Evolutionary conservation across 2,113 vertebrate genomes (phyloP).

Genomic region (Reinhardtius hippoglossoides): DNA sequence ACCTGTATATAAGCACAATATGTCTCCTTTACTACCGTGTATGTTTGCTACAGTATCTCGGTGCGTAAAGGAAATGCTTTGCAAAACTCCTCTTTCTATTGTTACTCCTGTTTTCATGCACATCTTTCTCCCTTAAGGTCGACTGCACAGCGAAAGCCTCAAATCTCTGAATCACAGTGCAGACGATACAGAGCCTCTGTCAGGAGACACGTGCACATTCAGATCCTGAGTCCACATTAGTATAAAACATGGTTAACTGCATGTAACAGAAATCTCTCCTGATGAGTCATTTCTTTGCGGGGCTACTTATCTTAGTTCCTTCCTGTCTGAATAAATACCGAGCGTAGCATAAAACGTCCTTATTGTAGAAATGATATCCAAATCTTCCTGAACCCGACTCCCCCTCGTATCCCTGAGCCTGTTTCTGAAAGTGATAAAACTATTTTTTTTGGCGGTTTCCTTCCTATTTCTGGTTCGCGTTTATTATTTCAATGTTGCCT

Average conservation of each 20-base stretch:
- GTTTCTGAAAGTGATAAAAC: constrained; percentile 47
- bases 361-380: constrained; percentile 54
- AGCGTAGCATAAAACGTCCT: constrained; percentile 34
- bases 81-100: too few species aligned
- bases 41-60: too few species aligned
- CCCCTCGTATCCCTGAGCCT: constrained; percentile 45
- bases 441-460: background rate
- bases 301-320: constrained; percentile 72
- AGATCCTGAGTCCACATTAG: constrained; percentile 38
- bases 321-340: constrained; percentile 45
- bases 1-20: too few species aligned
- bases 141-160: constrained; percentile 40
- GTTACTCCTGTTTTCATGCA: too few species aligned
- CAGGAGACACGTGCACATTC: constrained; percentile 45
- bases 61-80: too few species aligned
- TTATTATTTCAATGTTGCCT: constrained; percentile 62
- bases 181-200: constrained; percentile 49
- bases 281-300: constrained; percentile 56
- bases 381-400: constrained; percentile 14
- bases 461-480: constrained; percentile 38
- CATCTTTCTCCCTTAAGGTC: constrained; percentile 17
- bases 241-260: too few species aligned
- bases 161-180: constrained; percentile 53
- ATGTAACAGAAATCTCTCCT: constrained; percentile 39
- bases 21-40: too few species aligned